These are phyloP conservation scores for Poecilus cupreus DNA, from an alignment of 2,888 invertebrate genomes.

Conservation along the genomic window DNA sequence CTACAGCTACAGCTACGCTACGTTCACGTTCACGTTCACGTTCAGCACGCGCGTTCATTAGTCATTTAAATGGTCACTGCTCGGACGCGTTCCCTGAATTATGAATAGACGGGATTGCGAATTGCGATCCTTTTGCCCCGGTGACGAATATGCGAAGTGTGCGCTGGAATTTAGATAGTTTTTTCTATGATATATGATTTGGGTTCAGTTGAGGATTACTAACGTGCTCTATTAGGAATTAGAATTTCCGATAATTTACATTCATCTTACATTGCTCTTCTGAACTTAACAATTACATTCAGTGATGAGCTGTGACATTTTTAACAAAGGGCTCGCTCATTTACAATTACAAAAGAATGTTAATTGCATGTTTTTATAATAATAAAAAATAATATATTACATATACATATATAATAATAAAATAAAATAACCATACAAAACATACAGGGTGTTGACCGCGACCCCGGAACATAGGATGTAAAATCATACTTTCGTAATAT, in stretches of 20 bases:
- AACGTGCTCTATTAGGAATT: not conserved
- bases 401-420: too few species aligned
- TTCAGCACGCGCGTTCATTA: conserved; percentile 41
- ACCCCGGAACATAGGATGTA: too few species aligned
- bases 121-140: conserved; percentile 11
- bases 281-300: not conserved
- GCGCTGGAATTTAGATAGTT: not conserved
- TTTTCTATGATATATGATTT: not conserved
- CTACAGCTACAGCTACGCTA: not conserved
- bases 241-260: not conserved
- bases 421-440: too few species aligned
- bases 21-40: not conserved
- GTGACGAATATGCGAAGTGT: conserved; percentile 32
- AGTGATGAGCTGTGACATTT: too few species aligned
- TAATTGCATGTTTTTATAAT: too few species aligned
- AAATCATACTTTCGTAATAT: too few species aligned
- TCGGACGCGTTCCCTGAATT: conserved; percentile 43
- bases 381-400: too few species aligned
- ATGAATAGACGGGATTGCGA: conserved; percentile 34
- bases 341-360: too few species aligned
- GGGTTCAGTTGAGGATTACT: not conserved
- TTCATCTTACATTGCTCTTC: not conserved
- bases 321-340: too few species aligned
- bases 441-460: too few species aligned
- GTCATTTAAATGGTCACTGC: conserved; percentile 46